These are phyloP conservation scores for Patella pellucida DNA, from an alignment of 2,888 invertebrate species.

Conservation along the genomic window DNA sequence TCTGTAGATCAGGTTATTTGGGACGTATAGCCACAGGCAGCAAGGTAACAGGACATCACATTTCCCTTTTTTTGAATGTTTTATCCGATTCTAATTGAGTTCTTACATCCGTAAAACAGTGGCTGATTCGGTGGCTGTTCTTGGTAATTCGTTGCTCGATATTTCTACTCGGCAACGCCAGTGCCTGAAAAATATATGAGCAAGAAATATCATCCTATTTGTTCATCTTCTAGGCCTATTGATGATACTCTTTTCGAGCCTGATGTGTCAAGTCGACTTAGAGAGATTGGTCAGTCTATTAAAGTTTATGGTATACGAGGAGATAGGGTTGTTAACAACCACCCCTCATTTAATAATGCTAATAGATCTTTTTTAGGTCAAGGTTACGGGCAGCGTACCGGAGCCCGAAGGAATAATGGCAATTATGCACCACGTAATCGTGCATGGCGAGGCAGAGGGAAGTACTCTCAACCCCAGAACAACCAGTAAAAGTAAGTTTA, in stretches of 20 bases:
- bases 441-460: too few species aligned
- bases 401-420: too few species aligned
- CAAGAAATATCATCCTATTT: neutral
- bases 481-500: too few species aligned
- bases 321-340: too few species aligned
- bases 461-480: too few species aligned
- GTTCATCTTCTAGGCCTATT: neutral
- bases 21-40: neutral
- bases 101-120: neutral
- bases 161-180: neutral
- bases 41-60: neutral
- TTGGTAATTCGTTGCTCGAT: neutral
- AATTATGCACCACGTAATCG: too few species aligned
- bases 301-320: too few species aligned
- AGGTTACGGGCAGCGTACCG: too few species aligned
- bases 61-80: neutral
- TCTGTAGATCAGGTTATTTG: neutral
- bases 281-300: too few species aligned
- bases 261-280: neutral
- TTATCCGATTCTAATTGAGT: neutral
- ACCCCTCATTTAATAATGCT: too few species aligned
- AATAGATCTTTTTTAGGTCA: too few species aligned
- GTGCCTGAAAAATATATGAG: neutral
- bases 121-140: neutral
- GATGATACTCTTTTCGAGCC: neutral